These are phyloP conservation scores for Gavialis gangeticus DNA, from an alignment of 2,113 vertebrate genomes.

Conservation along the genomic window DNA sequence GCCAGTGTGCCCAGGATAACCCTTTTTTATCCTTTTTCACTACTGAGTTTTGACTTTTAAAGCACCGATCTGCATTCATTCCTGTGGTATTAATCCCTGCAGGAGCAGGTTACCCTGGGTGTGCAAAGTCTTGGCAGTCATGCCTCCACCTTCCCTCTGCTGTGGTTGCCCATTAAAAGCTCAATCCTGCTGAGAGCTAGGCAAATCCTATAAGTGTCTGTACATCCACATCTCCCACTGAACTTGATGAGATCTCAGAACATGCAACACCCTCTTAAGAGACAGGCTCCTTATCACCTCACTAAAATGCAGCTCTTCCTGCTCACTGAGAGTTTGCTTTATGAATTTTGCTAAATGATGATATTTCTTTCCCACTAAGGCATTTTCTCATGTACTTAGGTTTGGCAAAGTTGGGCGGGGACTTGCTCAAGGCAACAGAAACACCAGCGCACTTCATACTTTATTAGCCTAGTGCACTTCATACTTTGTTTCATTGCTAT, in stretches of 20 bases:
- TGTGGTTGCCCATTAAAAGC: neutral
- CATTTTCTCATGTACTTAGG: neutral
- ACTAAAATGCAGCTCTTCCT: neutral
- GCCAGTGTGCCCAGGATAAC: too few relatives aligned
- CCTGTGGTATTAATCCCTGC: too few relatives aligned
- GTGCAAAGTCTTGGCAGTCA: too few relatives aligned
- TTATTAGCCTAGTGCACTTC: neutral
- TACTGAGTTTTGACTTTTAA: too few relatives aligned
- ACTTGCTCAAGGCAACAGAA: neutral
- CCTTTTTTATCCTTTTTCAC: too few relatives aligned
- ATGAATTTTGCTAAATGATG: neutral
- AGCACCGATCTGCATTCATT: too few relatives aligned
- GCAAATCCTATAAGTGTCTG: neutral
- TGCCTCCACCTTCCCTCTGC: too few relatives aligned
- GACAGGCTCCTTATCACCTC: neutral
- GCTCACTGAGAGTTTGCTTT: fast-evolving
- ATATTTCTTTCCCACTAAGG: neutral
- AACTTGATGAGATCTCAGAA: neutral
- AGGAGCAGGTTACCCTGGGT: too few relatives aligned
- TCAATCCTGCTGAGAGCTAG: neutral
- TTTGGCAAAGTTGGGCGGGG: neutral
- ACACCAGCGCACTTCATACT: neutral
- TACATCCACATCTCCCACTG: neutral
- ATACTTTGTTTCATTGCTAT: neutral
- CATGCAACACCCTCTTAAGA: neutral